phyloP scores from a whole-genome alignment of 2,888 invertebrate genomes.

The Diaprepes abbreviatus region DNA sequence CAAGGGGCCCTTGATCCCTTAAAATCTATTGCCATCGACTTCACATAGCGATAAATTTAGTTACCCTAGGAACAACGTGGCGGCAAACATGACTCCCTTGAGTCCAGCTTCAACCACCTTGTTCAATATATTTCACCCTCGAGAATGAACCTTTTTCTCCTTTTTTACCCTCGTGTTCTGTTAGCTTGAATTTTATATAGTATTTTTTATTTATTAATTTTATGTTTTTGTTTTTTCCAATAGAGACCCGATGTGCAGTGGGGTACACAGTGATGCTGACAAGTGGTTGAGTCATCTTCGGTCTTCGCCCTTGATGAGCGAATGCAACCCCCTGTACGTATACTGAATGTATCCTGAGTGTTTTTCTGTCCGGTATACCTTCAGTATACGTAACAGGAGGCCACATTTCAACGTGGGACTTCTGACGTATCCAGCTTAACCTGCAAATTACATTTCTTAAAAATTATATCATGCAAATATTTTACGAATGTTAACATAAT shows the following conservation, averaged over 20 bases:
- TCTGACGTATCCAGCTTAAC: slow-evolving; percentile 6
- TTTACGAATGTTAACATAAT: no score
- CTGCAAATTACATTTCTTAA: slow-evolving; percentile 13
- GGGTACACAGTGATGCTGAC: slow-evolving; percentile 23
- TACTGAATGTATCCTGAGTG: slow-evolving; percentile 99
- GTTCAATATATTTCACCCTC: slow-evolving; percentile 47
- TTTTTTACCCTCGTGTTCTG: slow-evolving; percentile 13
- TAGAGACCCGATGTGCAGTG: slow-evolving; percentile 24
- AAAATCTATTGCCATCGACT: slow-evolving; percentile 24
- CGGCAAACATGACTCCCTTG: slow-evolving; percentile 41
- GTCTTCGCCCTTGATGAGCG: slow-evolving; percentile 57
- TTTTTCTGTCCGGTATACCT: slow-evolving; percentile 98
- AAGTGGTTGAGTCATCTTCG: background rate
- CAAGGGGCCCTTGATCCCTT: slow-evolving; percentile 25
- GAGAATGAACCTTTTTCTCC: slow-evolving; percentile 36
- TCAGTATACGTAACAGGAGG: slow-evolving; percentile 99
- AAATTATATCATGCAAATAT: no score
- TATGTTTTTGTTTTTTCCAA: slow-evolving; percentile 18
- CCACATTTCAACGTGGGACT: slow-evolving; percentile 77
- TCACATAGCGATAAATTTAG: slow-evolving; percentile 53
- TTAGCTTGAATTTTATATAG: slow-evolving; percentile 23
- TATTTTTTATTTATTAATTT: slow-evolving; percentile 30
- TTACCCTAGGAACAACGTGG: slow-evolving; percentile 55
- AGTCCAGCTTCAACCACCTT: slow-evolving; percentile 48
- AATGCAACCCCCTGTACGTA: slow-evolving; percentile 95